phyloP scores from a whole-genome alignment of 2,797 vertebrate species.

The Poeciliopsis infans region DNA sequence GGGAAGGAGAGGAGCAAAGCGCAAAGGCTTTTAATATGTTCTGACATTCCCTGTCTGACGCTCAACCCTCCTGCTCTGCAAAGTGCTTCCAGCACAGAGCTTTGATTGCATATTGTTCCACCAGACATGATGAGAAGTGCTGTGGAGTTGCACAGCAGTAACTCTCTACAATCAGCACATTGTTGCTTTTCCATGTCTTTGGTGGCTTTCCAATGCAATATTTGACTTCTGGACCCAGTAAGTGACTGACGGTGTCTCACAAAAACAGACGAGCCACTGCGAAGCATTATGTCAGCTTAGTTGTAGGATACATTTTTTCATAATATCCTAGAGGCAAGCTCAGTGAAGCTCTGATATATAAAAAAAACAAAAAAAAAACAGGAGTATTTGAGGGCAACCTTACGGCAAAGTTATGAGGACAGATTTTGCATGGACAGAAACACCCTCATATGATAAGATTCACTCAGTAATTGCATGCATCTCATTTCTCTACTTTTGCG shows the following conservation, averaged over 20 bases:
- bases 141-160: conserved; percentile 46
- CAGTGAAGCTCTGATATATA: conserved; percentile 28
- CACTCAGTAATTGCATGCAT: background rate
- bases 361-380: background rate
- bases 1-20: conserved; percentile 29
- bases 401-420: background rate
- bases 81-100: conserved; percentile 56
- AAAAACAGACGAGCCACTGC: conserved; percentile 40
- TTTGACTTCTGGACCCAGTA: conserved; percentile 46
- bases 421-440: conserved; percentile 4
- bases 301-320: conserved; percentile 46
- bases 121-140: conserved; percentile 58
- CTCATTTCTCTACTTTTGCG: background rate
- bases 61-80: conserved; percentile 59
- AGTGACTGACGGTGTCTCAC: conserved; percentile 35
- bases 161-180: conserved; percentile 44
- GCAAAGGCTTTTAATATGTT: conserved; percentile 72
- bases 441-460: background rate
- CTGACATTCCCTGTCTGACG: conserved; percentile 62
- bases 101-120: conserved; percentile 76
- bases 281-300: conserved; percentile 43
- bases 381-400: conserved; percentile 10
- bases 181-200: conserved; percentile 27
- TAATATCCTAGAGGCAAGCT: conserved; percentile 17
- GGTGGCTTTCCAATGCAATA: conserved; percentile 34